A percentile compares a stretch with the other conserved stretches of the same genome.
Evolutionary conservation across 1,140 invertebrate genomes (phyloP).

Genomic region (Eueides isabella): DNA sequence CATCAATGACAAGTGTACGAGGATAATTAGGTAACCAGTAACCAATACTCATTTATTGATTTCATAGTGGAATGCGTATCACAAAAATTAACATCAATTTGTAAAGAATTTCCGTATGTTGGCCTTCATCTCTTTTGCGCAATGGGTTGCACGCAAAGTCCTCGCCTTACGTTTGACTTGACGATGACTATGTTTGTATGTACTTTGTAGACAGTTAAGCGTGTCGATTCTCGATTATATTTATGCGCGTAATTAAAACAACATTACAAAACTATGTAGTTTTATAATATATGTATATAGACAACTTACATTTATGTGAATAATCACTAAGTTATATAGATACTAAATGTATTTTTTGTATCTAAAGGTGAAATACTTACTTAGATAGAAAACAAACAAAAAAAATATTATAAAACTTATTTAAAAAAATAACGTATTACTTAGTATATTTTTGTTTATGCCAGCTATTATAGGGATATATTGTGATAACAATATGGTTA

Average conservation of each 20-base stretch:
- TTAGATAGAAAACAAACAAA: background rate
- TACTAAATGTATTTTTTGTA: too few species aligned
- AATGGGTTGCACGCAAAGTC: constrained; percentile 30
- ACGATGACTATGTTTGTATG: constrained; percentile 6
- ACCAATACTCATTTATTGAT: constrained; percentile 21
- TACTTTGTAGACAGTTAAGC: background rate
- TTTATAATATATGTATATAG: too few species aligned
- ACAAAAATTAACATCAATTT: constrained; percentile 55
- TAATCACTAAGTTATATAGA: too few species aligned
- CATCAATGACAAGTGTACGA: constrained; percentile 67
- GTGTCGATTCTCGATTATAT: constrained; percentile 17
- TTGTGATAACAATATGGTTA: background rate
- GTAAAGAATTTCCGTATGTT: constrained; percentile 54
- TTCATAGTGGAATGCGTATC: constrained; percentile 26
- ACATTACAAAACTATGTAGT: background rate
- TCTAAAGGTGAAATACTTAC: too few species aligned
- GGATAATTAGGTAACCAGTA: constrained; percentile 42
- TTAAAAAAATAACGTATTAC: background rate
- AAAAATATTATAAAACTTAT: background rate
- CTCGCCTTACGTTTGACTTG: constrained; percentile 17
- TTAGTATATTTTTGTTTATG: too few species aligned
- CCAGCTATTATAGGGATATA: background rate
- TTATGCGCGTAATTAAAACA: background rate
- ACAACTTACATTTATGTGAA: background rate
- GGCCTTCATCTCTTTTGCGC: constrained; percentile 59